Conservation (phyloP, 35 echinoderm and acorn worm genomes). For the Patiria miniata region DNA sequence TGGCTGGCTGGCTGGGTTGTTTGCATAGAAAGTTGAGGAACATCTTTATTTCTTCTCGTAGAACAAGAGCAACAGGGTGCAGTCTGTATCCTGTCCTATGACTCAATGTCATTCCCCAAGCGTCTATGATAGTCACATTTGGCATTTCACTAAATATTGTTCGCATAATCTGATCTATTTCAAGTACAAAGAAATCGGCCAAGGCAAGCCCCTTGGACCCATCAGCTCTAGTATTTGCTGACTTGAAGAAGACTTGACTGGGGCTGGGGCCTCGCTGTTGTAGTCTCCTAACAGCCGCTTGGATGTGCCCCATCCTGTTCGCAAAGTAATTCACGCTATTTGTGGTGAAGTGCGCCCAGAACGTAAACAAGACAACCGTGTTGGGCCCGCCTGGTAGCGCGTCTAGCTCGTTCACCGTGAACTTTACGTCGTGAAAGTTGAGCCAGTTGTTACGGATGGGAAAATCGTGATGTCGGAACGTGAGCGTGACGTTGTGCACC, state of each 20-base stretch:
- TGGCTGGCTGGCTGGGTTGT: too few relatives aligned
- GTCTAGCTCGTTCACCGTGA: conserved; percentile 37
- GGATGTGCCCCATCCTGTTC: background rate
- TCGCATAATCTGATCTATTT: conserved; percentile 18
- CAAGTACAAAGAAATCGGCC: conserved; percentile 35
- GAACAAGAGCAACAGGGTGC: background rate
- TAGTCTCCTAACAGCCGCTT: background rate
- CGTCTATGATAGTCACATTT: conserved; percentile 40
- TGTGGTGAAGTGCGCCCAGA: conserved; percentile 56
- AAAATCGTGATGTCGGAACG: conserved; percentile 34
- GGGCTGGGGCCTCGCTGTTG: background rate
- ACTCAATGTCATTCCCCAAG: conserved; percentile 46
- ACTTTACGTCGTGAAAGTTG: conserved; percentile 20
- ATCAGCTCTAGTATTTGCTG: conserved; percentile 33
- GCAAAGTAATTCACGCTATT: conserved; percentile 23
- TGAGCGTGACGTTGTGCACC: background rate
- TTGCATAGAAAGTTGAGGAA: conserved; percentile 24
- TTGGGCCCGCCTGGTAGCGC: conserved; percentile 19
- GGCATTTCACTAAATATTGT: conserved; percentile 12
- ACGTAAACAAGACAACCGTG: conserved; percentile 24
- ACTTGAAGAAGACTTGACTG: conserved; percentile 33
- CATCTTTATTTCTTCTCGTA: conserved; percentile 27
- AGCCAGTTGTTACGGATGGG: conserved; percentile 35
- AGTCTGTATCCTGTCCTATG: conserved; percentile 1
- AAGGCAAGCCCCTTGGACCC: background rate